Base-by-base conservation (phyloP, 2,113 vertebrate species). In the Bolborhynchus lineola region DNA sequence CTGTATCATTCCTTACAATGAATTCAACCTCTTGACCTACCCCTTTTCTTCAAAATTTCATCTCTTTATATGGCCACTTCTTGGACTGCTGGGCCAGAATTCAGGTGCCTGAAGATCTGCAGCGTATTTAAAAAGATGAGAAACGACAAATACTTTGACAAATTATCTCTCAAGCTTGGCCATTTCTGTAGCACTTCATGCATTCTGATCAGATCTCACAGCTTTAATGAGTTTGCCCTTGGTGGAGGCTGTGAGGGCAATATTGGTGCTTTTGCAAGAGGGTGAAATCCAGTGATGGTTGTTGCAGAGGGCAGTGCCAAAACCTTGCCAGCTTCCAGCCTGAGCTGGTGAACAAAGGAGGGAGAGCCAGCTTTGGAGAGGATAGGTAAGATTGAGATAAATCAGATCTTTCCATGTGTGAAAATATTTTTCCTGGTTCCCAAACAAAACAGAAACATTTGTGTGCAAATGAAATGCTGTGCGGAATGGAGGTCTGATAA, bases 1-100 rank as follows among this genome's bases (percentile, higher is more conserved):
- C 88, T 93, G 6, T 83, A 92, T 86, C 35, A 72, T 93, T 92
- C 74, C 78, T 94, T 76, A 81, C 83, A 97, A 96, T 93, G 26
- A 95, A 88, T 95, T 94, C 88, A 92, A 92, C 88, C 93, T 94
- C 62, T 12, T 89, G 86, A 92, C 90, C 95, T 92, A 71, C 16
- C 8, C 71, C 47, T 93, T 88, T 93, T 90, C 92, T 95, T 90
- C 88, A 94, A 65, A 90, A 84, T 90, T 92, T 97, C 86, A 75
- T 88, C 80, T 93, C 72, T 93, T 80, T 82, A 29, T 86, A 44
- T 37, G 57, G 64, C 82, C 52, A 69, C 41, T 95, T 81, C 76
- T 79, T 82, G 83, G 82, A 69, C 52, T 3, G 13, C 77, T 6
- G 16, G 74, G 46, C 46, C 52, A 72, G 77, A 75, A 91, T 80